phyloP scores from a whole-genome alignment of 2,113 vertebrate genomes.

The Carollia perspicillata region DNA sequence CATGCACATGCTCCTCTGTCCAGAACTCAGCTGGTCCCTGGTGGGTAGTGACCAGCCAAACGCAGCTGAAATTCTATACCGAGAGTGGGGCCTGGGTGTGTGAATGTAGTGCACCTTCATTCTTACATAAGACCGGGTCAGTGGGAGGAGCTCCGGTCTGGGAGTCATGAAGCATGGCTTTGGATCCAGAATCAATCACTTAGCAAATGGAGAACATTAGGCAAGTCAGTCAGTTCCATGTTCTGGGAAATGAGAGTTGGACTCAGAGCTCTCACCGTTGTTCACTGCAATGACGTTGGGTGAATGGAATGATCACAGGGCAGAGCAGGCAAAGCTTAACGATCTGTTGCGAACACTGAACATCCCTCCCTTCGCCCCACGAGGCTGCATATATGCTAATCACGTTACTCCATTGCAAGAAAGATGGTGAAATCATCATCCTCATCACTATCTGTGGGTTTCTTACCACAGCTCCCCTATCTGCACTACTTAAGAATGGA shows the following conservation, averaged over 20 bases:
- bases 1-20: background rate
- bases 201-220: background rate
- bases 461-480: background rate
- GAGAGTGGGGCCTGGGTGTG: background rate
- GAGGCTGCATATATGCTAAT: background rate
- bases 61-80: background rate
- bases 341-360: too few species aligned
- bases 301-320: background rate
- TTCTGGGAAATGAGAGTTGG: background rate
- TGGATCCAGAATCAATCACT: background rate
- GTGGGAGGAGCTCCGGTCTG: background rate
- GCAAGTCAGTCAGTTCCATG: conserved; percentile 39
- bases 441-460: background rate
- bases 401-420: background rate
- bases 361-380: background rate
- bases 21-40: background rate
- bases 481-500: background rate
- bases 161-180: background rate
- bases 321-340: background rate
- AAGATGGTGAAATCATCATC: background rate
- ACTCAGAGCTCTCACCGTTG: background rate
- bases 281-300: background rate
- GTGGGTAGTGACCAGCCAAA: background rate
- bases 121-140: background rate
- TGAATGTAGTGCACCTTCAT: background rate